Evolutionary conservation across 2,888 invertebrate genomes (phyloP), one percentile per base, ranked within the genome.

Genomic region (Seladonia tumulorum): DNA sequence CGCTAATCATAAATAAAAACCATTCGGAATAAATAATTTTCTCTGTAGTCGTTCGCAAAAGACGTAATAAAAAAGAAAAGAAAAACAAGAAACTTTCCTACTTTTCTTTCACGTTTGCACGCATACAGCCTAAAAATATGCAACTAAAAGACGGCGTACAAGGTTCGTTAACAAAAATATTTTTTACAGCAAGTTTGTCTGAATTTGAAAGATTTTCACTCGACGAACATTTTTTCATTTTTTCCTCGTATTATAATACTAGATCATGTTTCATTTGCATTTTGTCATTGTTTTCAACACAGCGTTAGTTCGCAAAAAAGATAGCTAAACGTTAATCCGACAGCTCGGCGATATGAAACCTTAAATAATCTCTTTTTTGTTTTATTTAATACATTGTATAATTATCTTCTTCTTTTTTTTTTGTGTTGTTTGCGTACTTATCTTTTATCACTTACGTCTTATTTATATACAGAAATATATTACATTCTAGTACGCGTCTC

Each of bases 171-270:
- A 39, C 42, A 68, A 68, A 42, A n/a, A 35, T 22, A 10, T 68
- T n/a, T 10, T 42, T 42, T 22, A 22, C 68, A 12, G 18, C n/a
- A 53, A 63, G 14, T 25, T 45, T 49, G 16, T n/a, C 47, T 16
- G 57, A 72, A 76, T 66, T 72, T 76, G n/a, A 39, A 49, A 81
- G 76, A 76, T 81, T 81, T 82, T 81, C 82, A 68, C 68, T 81
- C 49, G 45, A 12, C 63, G 42, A n/a, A 42, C 39, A 39, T 10
- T 68, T 4, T 8, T 18, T 66, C 18, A 8, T 68, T 10, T 22
- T 53, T 22, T 22, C 7, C 7, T 22, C 47, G 47, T 47, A 53
- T 53, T 22, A 53, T 39, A 68, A 39, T 68, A 39, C 68, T 68
- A 68, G 22, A 29, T 66, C 66, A 29, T 66, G 66, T 29, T 68